Evolutionary conservation across 2,113 vertebrate species (phyloP).

Genomic region (Agapornis roseicollis): DNA sequence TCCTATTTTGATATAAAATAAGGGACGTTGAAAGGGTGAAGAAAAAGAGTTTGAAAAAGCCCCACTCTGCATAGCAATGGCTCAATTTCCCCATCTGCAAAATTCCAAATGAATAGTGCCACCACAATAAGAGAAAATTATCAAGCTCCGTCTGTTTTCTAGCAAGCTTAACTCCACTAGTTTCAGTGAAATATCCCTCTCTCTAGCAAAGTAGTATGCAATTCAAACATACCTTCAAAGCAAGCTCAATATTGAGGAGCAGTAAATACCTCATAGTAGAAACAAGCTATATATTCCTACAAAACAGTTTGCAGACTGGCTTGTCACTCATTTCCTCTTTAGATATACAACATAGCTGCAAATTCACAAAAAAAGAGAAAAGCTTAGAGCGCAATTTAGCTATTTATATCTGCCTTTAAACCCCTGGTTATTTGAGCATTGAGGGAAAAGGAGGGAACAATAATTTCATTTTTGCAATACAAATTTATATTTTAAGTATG

Average conservation of each 20-base stretch:
- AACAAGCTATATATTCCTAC: neutral
- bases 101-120: neutral
- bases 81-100: slow-evolving; percentile 16
- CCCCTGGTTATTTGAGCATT: neutral
- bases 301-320: neutral
- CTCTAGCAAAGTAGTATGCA: neutral
- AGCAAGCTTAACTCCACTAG: neutral
- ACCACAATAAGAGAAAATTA: slow-evolving; percentile 5
- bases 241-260: neutral
- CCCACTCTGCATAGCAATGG: neutral
- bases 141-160: neutral
- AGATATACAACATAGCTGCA: neutral
- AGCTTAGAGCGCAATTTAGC: neutral
- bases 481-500: neutral
- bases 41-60: neutral
- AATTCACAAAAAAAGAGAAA: neutral
- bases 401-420: slow-evolving; percentile 14
- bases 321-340: slow-evolving; percentile 6
- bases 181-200: slow-evolving; percentile 28
- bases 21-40: neutral
- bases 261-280: slow-evolving; percentile 39
- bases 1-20: slow-evolving; percentile 21
- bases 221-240: slow-evolving; percentile 6
- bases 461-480: neutral
- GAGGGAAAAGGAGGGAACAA: neutral